Base-by-base conservation (phyloP, 2,797 vertebrate species). In the Coendou prehensilis region DNA sequence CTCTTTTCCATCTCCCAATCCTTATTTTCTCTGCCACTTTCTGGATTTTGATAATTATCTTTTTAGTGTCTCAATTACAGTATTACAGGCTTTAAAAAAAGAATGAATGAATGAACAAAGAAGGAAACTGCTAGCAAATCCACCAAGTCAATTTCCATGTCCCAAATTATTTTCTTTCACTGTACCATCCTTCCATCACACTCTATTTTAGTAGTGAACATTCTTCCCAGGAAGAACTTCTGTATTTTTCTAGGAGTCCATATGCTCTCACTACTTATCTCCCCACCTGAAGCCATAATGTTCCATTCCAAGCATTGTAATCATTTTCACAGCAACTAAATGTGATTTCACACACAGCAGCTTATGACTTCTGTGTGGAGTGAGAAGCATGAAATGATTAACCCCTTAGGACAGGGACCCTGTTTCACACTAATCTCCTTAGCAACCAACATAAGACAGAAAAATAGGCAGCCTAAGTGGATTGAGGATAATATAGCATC, bases 311-410 rank as follows among this genome's bases (percentile, higher is more conserved):
- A 71, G 84, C 89, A 69, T 85, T 54, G 4, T 61, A 67, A 90
- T 97, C 93, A 92, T 97, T 96, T 97, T 95, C 97, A 95, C 89
- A 96, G 97, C 91, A 59, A 61, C 89, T 80, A 59, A 92, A 87
- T 78, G 94, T 94, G 96, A 97, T 96, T 97, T 96, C 91, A 96
- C 96, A 92, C 91, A 67, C 61, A 57, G 82, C 67, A 45, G 94
- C 94, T 91, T 85, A 82, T 61, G 94, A 88, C 83, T 95, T 97
- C 91, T 91, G 9, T 10, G 69, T 61, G 37, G 76, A 91, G 56
- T 7, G 59, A 93, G 84, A 28, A 41, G 67, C 52, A 47, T 89
- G 80, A 97, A 91, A 69, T 87, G 67, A 95, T 90, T 92, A 95
- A 91, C 81, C 89, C 95, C 79, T 95, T 87, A 81, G 97, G 96